Evolutionary conservation across 2,888 invertebrate genomes (phyloP).

Genomic region (Ophraella communa): DNA sequence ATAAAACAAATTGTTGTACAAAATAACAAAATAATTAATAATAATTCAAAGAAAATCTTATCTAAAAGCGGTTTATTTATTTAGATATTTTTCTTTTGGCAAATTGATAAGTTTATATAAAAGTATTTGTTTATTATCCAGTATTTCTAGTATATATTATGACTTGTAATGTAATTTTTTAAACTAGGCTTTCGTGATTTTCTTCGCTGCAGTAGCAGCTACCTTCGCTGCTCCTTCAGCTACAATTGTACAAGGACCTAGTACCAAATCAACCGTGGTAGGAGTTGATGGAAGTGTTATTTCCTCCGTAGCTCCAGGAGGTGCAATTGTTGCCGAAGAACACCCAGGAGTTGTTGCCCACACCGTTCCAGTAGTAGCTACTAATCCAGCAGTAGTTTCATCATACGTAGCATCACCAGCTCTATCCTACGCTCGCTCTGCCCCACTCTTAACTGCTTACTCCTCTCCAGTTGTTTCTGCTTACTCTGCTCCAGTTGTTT

Average conservation of each 20-base stretch:
- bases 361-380: constrained; percentile 34
- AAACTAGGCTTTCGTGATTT: constrained; percentile 39
- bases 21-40: too few species aligned
- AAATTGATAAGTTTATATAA: too few species aligned
- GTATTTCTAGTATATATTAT: neutral
- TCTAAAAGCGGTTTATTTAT: too few species aligned
- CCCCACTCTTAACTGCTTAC: constrained; percentile 31
- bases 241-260: constrained; percentile 49
- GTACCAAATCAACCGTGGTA: constrained; percentile 46
- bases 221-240: constrained; percentile 42
- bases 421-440: constrained; percentile 29
- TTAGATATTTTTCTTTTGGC: too few species aligned
- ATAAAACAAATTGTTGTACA: too few species aligned
- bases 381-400: constrained; percentile 33
- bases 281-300: constrained; percentile 50
- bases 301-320: constrained; percentile 47
- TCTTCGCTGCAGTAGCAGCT: constrained; percentile 46
- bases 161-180: neutral
- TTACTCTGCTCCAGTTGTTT: constrained; percentile 33
- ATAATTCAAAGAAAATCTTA: too few species aligned
- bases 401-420: constrained; percentile 20
- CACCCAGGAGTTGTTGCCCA: constrained; percentile 36
- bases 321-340: constrained; percentile 45
- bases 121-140: too few species aligned
- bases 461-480: constrained; percentile 25